A percentile compares a stretch with the other conserved stretches of the same genome.
phyloP scores from a whole-genome alignment of 1,140 invertebrate genomes.

The Drosophila nasuta region DNA sequence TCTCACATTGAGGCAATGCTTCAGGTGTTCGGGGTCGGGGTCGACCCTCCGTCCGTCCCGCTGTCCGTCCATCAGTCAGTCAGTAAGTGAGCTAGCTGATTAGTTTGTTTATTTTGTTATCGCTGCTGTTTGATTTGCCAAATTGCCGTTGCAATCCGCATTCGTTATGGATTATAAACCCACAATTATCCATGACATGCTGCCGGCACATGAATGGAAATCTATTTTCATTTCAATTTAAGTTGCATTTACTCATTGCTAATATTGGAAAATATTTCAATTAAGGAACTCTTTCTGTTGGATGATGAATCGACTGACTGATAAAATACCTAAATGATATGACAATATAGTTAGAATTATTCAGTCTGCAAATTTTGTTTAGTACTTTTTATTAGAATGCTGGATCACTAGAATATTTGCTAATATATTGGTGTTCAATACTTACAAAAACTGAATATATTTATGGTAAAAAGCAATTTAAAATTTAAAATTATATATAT shows the following conservation, averaged over 20 bases:
- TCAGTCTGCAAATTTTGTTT: too few relatives aligned
- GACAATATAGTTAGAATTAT: too few relatives aligned
- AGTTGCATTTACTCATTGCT: neutral
- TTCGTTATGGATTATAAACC: conserved; percentile 36
- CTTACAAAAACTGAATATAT: too few relatives aligned
- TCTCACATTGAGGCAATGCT: conserved; percentile 45
- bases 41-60: neutral
- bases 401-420: too few relatives aligned
- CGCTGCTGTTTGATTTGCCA: conserved; percentile 43
- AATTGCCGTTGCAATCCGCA: conserved; percentile 58
- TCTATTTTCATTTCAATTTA: neutral
- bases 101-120: conserved; percentile 44
- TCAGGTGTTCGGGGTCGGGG: conserved; percentile 22
- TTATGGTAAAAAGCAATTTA: too few relatives aligned
- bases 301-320: too few relatives aligned
- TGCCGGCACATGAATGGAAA: conserved; percentile 8
- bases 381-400: too few relatives aligned
- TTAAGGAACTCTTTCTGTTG: too few relatives aligned
- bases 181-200: conserved; percentile 6
- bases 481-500: too few relatives aligned
- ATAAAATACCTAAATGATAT: too few relatives aligned
- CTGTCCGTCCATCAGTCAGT: conserved; percentile 36
- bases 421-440: too few relatives aligned
- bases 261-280: too few relatives aligned
- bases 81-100: conserved; percentile 44